Base-by-base conservation (phyloP, 2,113 vertebrate genomes). In the Ciconia maguari region DNA sequence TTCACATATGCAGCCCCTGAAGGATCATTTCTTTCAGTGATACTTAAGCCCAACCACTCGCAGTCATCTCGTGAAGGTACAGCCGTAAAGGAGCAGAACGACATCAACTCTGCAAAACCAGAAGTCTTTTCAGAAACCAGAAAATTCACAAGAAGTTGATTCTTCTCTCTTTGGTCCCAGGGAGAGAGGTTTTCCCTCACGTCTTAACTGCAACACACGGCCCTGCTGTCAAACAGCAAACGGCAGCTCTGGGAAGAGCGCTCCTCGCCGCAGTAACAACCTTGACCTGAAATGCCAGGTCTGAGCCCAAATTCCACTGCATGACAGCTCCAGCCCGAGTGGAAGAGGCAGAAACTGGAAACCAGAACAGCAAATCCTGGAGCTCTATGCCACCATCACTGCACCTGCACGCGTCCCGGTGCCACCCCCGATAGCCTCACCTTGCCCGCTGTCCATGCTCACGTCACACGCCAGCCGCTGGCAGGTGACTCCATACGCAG, bases 391-490 rank as follows among this genome's bases (percentile, higher is more conserved):
- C 74, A 62, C 46, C 68, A 29, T 3, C n/a, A 1, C 51, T 76
- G 17, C 44, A 30, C 21, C 29, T 38, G 74, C 9, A 9, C 16
- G 1, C 1, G 0, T 22, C 8, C 17, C 4, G 0, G 38, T 2
- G 13, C 26, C 55, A 71, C 51, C 80, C 18, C 26, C 12, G 1
- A 11, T 0, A 3, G 11, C 3, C n/a, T 25, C 81, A 29, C 12
- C 90, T 7, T 1, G 46, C 4, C 51, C 48, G 2, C 57, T 2
- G 8, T 4, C 77, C 38, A 1, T 0, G 7, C 61, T 15, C 41
- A 0, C 8, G 41, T 2, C 78, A 12, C 86, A 5, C 1, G 0
- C 20, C 77, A 24, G 93, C 34, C 1, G 1, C 65, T 4, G 2
- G 16, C 46, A 27, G n/a, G 34, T 24, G 16, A 72, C 89, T 38